phyloP scores from a whole-genome alignment of 23 tunicate genomes.

The Oikopleura vanhoeffeni region DNA sequence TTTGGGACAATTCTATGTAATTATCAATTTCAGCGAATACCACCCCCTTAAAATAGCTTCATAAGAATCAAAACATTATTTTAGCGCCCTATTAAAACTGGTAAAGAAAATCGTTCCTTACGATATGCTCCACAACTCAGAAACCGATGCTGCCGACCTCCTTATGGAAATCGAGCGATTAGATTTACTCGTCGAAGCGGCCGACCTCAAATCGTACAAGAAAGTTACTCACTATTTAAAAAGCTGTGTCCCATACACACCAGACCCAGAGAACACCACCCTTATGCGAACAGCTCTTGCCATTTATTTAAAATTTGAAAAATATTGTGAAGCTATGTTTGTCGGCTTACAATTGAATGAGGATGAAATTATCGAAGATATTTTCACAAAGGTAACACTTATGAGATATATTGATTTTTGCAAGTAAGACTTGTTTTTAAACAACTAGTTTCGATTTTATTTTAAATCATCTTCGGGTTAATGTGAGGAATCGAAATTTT shows the following conservation, averaged over 20 bases:
- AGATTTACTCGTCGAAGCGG: constrained; percentile 34
- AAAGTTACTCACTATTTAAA: constrained; percentile 56
- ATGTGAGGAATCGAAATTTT: too few species aligned
- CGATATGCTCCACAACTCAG: constrained; percentile 95
- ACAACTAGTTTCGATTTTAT: too few species aligned
- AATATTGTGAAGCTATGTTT: constrained; percentile 56
- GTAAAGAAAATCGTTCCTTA: constrained; percentile 42
- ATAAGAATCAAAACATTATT: not conserved
- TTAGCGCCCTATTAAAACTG: not conserved
- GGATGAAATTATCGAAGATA: constrained; percentile 42
- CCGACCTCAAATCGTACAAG: constrained; percentile 41
- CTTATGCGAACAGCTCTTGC: constrained; percentile 49
- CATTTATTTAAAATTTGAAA: constrained; percentile 61
- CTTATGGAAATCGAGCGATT: constrained; percentile 87
- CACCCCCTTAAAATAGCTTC: too few species aligned
- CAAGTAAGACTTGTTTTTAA: too few species aligned
- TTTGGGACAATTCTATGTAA: too few species aligned
- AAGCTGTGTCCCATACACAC: constrained; percentile 84
- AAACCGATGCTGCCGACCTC: constrained; percentile 85
- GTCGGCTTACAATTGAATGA: constrained; percentile 76
- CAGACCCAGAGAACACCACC: constrained; percentile 84
- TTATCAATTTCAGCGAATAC: too few species aligned
- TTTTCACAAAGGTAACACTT: constrained; percentile 65
- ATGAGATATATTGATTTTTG: too few species aligned
- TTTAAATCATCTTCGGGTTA: too few species aligned